Evolutionary conservation across 2,797 vertebrate genomes (phyloP).

Genomic region (Taeniopygia guttata): DNA sequence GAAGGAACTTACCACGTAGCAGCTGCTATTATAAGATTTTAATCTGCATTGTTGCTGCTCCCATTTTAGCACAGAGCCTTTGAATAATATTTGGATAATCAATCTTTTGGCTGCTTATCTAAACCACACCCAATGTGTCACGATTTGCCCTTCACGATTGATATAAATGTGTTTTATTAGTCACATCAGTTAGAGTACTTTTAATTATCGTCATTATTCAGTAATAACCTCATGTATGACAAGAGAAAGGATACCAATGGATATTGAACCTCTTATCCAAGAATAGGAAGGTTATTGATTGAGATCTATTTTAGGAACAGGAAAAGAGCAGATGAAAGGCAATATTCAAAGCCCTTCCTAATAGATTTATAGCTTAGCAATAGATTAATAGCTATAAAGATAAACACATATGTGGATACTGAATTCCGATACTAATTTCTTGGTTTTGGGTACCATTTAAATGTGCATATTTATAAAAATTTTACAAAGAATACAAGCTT

Average conservation of each 20-base stretch:
- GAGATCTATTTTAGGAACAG: slow-evolving; percentile 32
- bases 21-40: slow-evolving; percentile 12
- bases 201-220: slow-evolving; percentile 53
- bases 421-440: neutral
- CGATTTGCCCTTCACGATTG: slow-evolving; percentile 19
- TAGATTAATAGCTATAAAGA: neutral
- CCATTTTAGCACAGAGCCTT: slow-evolving; percentile 4
- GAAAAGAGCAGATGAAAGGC: slow-evolving; percentile 22
- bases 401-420: neutral
- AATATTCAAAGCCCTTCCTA: neutral
- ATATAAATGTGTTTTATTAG: slow-evolving; percentile 30
- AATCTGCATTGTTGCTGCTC: neutral
- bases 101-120: slow-evolving; percentile 17
- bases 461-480: neutral
- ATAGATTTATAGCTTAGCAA: neutral
- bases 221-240: slow-evolving; percentile 33
- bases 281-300: slow-evolving; percentile 22
- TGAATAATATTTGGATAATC: slow-evolving; percentile 27
- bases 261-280: slow-evolving; percentile 4
- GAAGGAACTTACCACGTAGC: neutral
- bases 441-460: neutral
- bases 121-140: neutral
- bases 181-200: neutral
- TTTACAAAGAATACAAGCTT: neutral
- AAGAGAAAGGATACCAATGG: neutral